These are phyloP conservation scores for Trissolcus brochymenae DNA, from an alignment of 2,888 invertebrate species.

Conservation along the genomic window DNA sequence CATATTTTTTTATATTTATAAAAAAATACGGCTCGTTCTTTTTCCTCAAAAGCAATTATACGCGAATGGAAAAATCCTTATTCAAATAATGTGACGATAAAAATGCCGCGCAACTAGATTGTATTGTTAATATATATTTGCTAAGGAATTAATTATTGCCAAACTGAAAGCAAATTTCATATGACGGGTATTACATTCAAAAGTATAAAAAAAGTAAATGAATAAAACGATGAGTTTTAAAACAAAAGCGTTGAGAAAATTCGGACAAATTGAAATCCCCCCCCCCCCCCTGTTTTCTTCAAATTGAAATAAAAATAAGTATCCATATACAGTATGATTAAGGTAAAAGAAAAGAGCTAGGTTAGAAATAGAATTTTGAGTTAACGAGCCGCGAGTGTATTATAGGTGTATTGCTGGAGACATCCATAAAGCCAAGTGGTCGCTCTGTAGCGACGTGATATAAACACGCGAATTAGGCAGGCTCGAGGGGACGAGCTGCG, in stretches of 20 bases:
- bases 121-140: slow-evolving; percentile 23
- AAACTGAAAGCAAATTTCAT: slow-evolving; percentile 20
- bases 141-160: slow-evolving; percentile 20
- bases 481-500: slow-evolving; percentile 44
- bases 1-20: slow-evolving; percentile 31
- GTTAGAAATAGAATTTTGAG: slow-evolving; percentile 38
- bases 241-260: neutral
- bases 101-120: slow-evolving; percentile 15
- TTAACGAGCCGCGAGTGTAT: slow-evolving; percentile 41
- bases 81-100: slow-evolving; percentile 17
- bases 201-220: too few species aligned
- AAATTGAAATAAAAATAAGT: too few species aligned
- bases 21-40: slow-evolving; percentile 17
- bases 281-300: too few species aligned
- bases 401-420: slow-evolving; percentile 48
- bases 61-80: slow-evolving; percentile 28
- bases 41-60: slow-evolving; percentile 38
- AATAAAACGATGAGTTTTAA: neutral
- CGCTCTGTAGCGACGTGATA: slow-evolving; percentile 46
- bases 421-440: slow-evolving; percentile 47
- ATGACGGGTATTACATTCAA: slow-evolving; percentile 4
- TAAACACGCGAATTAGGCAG: slow-evolving; percentile 54
- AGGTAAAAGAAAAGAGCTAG: slow-evolving; percentile 24
- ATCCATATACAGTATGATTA: too few species aligned
- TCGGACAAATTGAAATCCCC: too few species aligned